phyloP scores from a whole-genome alignment of 2,113 vertebrate genomes.

The Nannospalax galili region DNA sequence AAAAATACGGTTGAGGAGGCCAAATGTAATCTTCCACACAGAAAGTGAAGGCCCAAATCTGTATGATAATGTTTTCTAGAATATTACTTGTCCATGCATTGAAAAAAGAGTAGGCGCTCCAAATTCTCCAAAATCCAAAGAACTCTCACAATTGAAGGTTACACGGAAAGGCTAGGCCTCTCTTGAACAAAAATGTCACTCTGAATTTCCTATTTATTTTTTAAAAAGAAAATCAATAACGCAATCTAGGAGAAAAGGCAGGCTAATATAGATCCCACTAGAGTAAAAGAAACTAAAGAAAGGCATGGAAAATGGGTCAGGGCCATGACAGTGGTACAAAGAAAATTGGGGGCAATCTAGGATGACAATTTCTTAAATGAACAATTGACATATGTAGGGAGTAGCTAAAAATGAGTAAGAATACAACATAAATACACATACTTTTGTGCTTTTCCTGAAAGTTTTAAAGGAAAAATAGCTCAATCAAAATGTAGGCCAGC shows the following conservation, averaged over 20 bases:
- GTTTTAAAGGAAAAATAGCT: slow-evolving; percentile 26
- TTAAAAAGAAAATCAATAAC: background rate
- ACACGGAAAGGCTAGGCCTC: background rate
- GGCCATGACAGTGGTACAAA: background rate
- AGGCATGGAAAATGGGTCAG: background rate
- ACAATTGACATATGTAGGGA: slow-evolving; percentile 18
- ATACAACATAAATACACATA: background rate
- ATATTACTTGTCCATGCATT: background rate
- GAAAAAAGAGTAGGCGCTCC: background rate
- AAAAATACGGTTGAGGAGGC: background rate
- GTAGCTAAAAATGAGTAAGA: slow-evolving; percentile 47
- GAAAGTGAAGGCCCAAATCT: background rate
- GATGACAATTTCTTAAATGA: slow-evolving; percentile 32
- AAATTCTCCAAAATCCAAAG: slow-evolving; percentile 37
- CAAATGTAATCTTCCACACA: background rate
- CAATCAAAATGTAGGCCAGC: background rate
- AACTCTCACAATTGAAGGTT: background rate
- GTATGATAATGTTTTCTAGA: background rate
- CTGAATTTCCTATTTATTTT: background rate
- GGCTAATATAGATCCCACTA: background rate
- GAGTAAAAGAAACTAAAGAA: slow-evolving; percentile 46
- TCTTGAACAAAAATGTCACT: slow-evolving; percentile 49
- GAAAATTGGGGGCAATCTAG: slow-evolving; percentile 10
- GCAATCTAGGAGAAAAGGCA: slow-evolving; percentile 35
- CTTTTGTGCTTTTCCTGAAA: background rate